Evolutionary conservation across 2,797 vertebrate genomes (phyloP).

Genomic region (Chaetophractus vellerosus): DNA sequence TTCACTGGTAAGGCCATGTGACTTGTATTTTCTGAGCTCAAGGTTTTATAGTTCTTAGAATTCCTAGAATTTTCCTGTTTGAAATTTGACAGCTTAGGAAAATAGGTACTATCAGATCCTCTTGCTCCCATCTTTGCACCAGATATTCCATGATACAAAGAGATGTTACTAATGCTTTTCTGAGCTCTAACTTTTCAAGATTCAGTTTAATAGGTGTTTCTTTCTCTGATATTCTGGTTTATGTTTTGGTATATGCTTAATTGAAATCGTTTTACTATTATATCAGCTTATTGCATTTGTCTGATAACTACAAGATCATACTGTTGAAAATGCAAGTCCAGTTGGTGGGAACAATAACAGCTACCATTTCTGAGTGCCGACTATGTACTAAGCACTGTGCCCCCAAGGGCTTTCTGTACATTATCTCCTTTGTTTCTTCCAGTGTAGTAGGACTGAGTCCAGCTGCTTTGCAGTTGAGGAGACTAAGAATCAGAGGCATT

Average conservation of each 20-base stretch:
- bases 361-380: not conserved
- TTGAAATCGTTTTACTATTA: not conserved
- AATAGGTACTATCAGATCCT: not conserved
- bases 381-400: not conserved
- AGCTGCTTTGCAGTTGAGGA: not conserved
- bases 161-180: constrained; percentile 11
- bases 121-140: not conserved
- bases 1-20: not conserved
- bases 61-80: not conserved
- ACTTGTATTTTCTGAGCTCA: not conserved
- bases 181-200: constrained; percentile 18
- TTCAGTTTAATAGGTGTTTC: not conserved
- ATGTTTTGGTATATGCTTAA: not conserved
- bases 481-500: not conserved
- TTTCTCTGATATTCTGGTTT: constrained; percentile 35
- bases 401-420: not conserved
- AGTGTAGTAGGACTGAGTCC: not conserved
- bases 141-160: not conserved
- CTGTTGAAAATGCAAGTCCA: not conserved
- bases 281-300: not conserved
- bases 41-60: not conserved
- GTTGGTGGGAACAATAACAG: not conserved
- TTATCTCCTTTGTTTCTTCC: not conserved
- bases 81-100: not conserved
- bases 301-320: not conserved